Conservation (phyloP, 1,140 invertebrate species). For the Zophobas atratus region DNA sequence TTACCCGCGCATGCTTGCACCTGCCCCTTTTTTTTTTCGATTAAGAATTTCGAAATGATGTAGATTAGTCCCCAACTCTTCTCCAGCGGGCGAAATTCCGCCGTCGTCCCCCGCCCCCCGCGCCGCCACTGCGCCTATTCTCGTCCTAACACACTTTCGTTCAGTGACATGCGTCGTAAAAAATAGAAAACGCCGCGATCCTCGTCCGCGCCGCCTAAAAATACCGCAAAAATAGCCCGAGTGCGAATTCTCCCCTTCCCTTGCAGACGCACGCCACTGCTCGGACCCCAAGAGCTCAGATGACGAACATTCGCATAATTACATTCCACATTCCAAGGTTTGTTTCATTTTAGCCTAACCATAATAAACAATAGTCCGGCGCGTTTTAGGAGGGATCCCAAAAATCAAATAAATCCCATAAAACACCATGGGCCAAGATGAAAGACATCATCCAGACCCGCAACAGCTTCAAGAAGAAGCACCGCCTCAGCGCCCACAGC, state of each 20-base stretch:
- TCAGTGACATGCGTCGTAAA: constrained; percentile 55
- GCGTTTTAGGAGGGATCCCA: constrained; percentile 63
- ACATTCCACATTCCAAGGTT: constrained; percentile 61
- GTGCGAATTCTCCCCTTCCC: too few species aligned
- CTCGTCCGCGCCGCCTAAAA: too few species aligned
- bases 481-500: constrained; percentile 64
- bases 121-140: too few species aligned
- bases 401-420: constrained; percentile 49
- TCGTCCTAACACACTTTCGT: constrained; percentile 48
- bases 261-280: constrained; percentile 23
- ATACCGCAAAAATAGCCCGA: too few species aligned
- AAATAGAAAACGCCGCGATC: constrained; percentile 31
- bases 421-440: constrained; percentile 80
- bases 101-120: too few species aligned
- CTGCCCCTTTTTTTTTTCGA: too few species aligned
- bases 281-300: constrained; percentile 59
- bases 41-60: too few species aligned
- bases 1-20: too few species aligned
- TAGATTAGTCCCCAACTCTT: too few species aligned
- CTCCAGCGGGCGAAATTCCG: too few species aligned
- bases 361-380: constrained; percentile 65
- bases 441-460: constrained; percentile 81
- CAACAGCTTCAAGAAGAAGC: constrained; percentile 77
- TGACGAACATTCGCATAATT: constrained; percentile 58
- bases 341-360: constrained; percentile 14